Conservation (phyloP, 2,113 vertebrate species). For the Petaurus breviceps region DNA sequence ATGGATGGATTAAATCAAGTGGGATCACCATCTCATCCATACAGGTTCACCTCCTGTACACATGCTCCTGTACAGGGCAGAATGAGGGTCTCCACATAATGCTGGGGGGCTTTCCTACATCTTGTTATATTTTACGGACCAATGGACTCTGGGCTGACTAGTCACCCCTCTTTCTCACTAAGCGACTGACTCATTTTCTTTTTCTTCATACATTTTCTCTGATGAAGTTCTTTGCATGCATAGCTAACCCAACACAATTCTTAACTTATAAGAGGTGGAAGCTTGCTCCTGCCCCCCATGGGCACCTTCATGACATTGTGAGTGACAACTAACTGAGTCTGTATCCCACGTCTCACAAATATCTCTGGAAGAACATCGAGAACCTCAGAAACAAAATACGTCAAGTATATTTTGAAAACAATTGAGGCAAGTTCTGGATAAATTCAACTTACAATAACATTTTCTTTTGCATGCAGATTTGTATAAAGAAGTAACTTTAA, state of each 20-base stretch:
- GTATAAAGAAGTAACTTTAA: not conserved
- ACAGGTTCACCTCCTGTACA: not conserved
- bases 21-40: not conserved
- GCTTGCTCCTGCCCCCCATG: not conserved
- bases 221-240: not conserved
- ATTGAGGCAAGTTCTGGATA: not conserved
- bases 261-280: not conserved
- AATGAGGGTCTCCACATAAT: not conserved
- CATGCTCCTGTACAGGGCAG: not conserved
- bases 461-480: not conserved
- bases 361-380: not conserved
- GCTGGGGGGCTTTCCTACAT: not conserved
- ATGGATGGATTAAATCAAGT: not conserved
- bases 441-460: not conserved
- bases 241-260: not conserved
- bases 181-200: not conserved
- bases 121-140: not conserved
- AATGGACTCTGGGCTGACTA: not conserved
- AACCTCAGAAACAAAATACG: not conserved
- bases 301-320: not conserved
- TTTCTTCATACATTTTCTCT: not conserved
- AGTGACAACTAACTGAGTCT: not conserved
- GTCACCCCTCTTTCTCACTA: not conserved
- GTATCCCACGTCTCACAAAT: not conserved
- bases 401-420: not conserved